These are phyloP conservation scores for Euphydryas editha DNA, from an alignment of 2,888 invertebrate genomes.

Conservation along the genomic window DNA sequence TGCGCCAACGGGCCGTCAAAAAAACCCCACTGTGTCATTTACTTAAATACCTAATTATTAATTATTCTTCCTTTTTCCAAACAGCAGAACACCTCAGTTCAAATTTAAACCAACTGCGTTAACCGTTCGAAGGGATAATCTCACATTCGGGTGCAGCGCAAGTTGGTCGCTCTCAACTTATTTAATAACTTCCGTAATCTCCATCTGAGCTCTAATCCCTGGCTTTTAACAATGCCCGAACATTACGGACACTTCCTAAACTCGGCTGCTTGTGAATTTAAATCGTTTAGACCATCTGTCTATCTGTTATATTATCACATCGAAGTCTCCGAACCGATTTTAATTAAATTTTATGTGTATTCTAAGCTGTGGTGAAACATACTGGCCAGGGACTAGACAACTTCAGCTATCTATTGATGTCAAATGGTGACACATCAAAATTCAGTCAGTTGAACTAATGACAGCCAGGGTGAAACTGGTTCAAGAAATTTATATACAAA, in stretches of 20 bases:
- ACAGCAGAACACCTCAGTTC: not conserved
- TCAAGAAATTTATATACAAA: too few relatives aligned
- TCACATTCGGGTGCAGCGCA: constrained; percentile 7
- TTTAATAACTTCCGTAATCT: constrained; percentile 14
- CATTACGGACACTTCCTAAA: not conserved
- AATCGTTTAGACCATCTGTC: not conserved
- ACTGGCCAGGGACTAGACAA: too few relatives aligned
- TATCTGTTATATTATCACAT: not conserved
- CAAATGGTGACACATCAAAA: too few relatives aligned
- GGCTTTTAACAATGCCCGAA: constrained; percentile 9
- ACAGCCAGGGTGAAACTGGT: too few relatives aligned
- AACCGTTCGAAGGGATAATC: not conserved
- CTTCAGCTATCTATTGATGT: too few relatives aligned
- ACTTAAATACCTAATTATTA: too few relatives aligned
- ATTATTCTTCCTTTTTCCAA: not conserved
- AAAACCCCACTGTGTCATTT: too few relatives aligned
- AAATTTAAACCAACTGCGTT: not conserved
- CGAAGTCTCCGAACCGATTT: too few relatives aligned
- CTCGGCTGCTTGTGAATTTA: constrained; percentile 3
- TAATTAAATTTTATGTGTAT: too few relatives aligned
- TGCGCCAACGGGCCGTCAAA: too few relatives aligned
- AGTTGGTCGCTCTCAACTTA: constrained; percentile 5
- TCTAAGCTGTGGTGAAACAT: too few relatives aligned
- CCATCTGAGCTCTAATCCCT: constrained; percentile 4
- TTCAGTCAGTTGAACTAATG: too few relatives aligned